Evolutionary conservation across 2,888 invertebrate genomes (phyloP), one percentile per base, ranked within the genome.

Genomic region (Cataglyphis rosenhaueri): DNA sequence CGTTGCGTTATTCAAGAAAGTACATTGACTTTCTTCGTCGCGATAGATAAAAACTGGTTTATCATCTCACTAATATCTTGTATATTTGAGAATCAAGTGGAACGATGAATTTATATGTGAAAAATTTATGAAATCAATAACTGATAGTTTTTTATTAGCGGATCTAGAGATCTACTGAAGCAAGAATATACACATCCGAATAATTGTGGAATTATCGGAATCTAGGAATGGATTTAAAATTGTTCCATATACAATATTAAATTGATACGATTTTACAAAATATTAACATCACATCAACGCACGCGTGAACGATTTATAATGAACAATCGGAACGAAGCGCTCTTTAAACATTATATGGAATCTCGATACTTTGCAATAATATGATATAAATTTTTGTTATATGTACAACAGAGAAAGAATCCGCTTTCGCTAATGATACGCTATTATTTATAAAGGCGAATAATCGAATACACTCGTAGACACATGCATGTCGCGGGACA

Each of bases 341-440:
- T 70, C 38, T 70, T 61, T 44, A 79, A 70, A 59, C 25, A 61
- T 3, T 68, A 70, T 35, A 18, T 79, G 59, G 44, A 79, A 70
- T 79, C 44, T 61, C 70, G 35, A 78, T 78, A 66, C 44, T 41
- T 32, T 41, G 70, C 59, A 59, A 79, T 79, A 79, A 68, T 78
- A 15, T 66, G 57, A 68, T 78, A 59, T 61, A 78, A 61, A 68
- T 68, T 35, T 68, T 68, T 44, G 44, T 25, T 79, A 70, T 79
- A 88, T 88, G 84, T 88, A 89, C 82, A 89, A 89, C 84, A 85
- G 70, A 85, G 83, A 89, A 76, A 78, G 86, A 74, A 82, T 84
- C 71, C 83, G 82, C 68, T 85, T 85, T 75, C 68, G 82, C 83
- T 86, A 83, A 79, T 64, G 74, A 79, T 71, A 84, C 82, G 62